phyloP scores from a whole-genome alignment of 2,113 vertebrate species.

The Pseudopipra pipra region DNA sequence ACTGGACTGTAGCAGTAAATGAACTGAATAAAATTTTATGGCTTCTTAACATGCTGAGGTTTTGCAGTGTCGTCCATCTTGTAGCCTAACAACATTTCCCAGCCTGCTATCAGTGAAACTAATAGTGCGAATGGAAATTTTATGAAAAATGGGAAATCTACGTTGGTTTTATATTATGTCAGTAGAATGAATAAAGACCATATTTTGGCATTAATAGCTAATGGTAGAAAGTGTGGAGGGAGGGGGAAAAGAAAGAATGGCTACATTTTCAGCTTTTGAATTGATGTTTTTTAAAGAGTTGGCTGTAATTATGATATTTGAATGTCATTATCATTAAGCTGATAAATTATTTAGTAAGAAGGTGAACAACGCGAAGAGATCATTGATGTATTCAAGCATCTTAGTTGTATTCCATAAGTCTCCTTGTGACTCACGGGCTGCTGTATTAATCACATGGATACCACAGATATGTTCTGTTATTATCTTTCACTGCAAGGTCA shows the following conservation, averaged over 20 bases:
- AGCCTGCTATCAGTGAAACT: slow-evolving; percentile 79
- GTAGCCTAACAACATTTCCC: slow-evolving; percentile 80
- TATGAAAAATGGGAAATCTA: slow-evolving; percentile 81
- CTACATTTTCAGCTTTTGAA: slow-evolving; percentile 62
- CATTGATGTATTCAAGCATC: slow-evolving; percentile 63
- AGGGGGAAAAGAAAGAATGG: slow-evolving; percentile 16
- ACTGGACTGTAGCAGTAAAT: slow-evolving; percentile 81
- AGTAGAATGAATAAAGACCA: slow-evolving; percentile 80
- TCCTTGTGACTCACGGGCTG: slow-evolving; percentile 47
- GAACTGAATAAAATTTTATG: slow-evolving; percentile 85
- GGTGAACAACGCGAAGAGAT: slow-evolving; percentile 63
- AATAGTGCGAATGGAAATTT: slow-evolving; percentile 82
- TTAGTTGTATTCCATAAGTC: slow-evolving; percentile 66
- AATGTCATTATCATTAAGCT: slow-evolving; percentile 82
- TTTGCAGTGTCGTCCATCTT: slow-evolving; percentile 78
- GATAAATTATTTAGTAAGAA: slow-evolving; percentile 81
- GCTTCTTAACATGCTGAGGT: slow-evolving; percentile 81
- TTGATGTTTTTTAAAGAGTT: slow-evolving; percentile 78
- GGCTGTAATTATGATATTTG: slow-evolving; percentile 80
- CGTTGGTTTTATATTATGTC: slow-evolving; percentile 82
- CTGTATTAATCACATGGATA: slow-evolving; percentile 73
- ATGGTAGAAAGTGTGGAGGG: slow-evolving; percentile 58
- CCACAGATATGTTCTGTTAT: slow-evolving; percentile 60
- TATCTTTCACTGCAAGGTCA: slow-evolving; percentile 75
- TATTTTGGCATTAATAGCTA: slow-evolving; percentile 80